Percentiles rank a stretch among this genome's conserved stretches.
phyloP scores from a whole-genome alignment of 2,888 invertebrate species.

The Cecidostiba fungosa region DNA sequence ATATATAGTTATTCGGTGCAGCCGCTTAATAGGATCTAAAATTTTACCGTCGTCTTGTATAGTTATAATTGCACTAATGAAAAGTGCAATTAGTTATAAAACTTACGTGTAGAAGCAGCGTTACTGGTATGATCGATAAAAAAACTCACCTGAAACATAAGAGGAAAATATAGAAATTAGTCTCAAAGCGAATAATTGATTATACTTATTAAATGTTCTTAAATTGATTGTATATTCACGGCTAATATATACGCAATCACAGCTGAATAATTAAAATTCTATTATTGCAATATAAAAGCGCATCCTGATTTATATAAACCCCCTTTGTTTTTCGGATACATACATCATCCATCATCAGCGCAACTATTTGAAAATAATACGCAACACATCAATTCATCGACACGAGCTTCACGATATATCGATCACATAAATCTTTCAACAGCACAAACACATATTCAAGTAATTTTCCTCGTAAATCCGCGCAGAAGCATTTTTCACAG shows the following conservation, averaged over 20 bases:
- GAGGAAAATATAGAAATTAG: not conserved
- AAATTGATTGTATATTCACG: too few relatives aligned
- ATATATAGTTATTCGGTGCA: not conserved
- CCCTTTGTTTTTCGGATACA: too few relatives aligned
- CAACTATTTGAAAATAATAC: not conserved
- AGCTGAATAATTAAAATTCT: too few relatives aligned
- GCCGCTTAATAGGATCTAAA: not conserved
- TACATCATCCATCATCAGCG: too few relatives aligned
- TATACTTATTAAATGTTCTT: not conserved
- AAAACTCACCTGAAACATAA: slow-evolving; percentile 36
- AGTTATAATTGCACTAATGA: not conserved
- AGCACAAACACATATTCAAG: not conserved
- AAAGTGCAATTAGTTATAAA: not conserved
- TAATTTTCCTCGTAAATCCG: not conserved
- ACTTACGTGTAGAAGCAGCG: not conserved
- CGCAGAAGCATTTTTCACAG: not conserved
- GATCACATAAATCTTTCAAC: not conserved
- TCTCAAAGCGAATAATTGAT: not conserved
- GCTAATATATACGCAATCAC: too few relatives aligned
- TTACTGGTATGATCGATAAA: not conserved
- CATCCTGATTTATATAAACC: too few relatives aligned
- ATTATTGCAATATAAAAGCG: too few relatives aligned
- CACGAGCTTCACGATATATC: not conserved
- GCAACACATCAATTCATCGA: not conserved
- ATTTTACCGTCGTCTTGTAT: not conserved